Base-by-base conservation (phyloP, 2,113 vertebrate species). In the Ancistrus triradiatus region DNA sequence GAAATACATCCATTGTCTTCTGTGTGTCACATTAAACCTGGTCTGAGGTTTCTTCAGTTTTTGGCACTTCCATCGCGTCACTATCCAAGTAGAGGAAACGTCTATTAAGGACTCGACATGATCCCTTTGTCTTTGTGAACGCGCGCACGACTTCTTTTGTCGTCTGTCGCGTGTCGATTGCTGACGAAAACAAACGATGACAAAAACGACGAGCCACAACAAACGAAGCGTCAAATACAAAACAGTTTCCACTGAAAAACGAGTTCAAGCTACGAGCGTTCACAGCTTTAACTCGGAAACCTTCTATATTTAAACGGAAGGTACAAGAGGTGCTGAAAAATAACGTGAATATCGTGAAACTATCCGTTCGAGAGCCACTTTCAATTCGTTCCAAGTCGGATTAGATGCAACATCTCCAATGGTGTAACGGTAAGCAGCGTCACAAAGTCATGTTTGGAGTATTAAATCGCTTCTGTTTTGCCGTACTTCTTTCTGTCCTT, bases 351-450 rank as follows among this genome's bases (percentile, higher is more conserved):
- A 53, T 6, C 1, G 27, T n/a, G 35, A 42, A 17, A 57, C 35
- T 42, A 17, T 47, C 42, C 4, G 42, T 2, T 10, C 1, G 5
- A n/a, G n/a, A 43, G 18, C 6, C 55, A 27, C 25, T 18, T 66
- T 35, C 3, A 24, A 7, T 46, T 67, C 22, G 27, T 77, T 75
- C 64, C 71, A 84, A 81, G 76, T 87, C 80, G 59, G 68, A 83
- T 88, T 89, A 87, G 86, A 90, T 90, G 85, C 87, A 87, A 87
- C 86, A 79, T 79, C 87, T 87, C 80, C 88, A 87, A 85, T 88
- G 87, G 88, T 88, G 85, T 87, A 88, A 87, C 84, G 87, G 88
- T 90, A 79, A 87, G 82, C 76, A 71, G 67, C 70, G n/a, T n/a
- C n/a, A n/a, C n/a, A n/a, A n/a, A n/a, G n/a, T n/a, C n/a, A n/a